Base-by-base conservation (phyloP, 2,888 invertebrate species). In the Sycophila texana region DNA sequence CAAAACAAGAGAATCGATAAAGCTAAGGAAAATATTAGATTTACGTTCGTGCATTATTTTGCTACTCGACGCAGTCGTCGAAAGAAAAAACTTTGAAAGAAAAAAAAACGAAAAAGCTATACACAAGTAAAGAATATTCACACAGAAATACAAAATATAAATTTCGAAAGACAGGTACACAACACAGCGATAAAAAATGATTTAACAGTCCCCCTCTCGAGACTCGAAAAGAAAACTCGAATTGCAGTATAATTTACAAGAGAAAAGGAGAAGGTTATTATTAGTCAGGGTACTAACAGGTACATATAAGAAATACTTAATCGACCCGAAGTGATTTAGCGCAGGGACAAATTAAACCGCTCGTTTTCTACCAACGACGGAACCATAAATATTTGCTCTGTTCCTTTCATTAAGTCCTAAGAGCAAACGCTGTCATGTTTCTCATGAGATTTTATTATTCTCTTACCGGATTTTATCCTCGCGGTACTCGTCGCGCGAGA, bases 381-480 rank as follows among this genome's bases (percentile, higher is more conserved):
- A 68, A 74, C 74, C 84, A 85, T 86, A 88, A 89, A 89, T 87
- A 88, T 89, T 89, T 87, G 83, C 84, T 79, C 74, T 76, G 80
- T 68, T 71, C 72, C 82, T 85, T 87, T 88, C 83, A 87, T 87
- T 87, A 86, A 86, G 84, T 82, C 82, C 74, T 73, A 70, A 72
- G 79, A 80, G 81, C 76, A 71, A 72, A 80, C 68, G 77, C 73
- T 74, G 82, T 26, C 75, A 49, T 75, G 73, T 55, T 75, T 63
- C 68, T 79, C 85, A 85, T 87, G 84, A 86, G 84, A 85, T 84
- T 86, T 88, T 87, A 88, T 86, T 83, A 84, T 83, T 76, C 74
- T 77, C 70, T 73, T 75, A 68, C 73, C 66, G 67, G 58, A 47
- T 61, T 74, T 71, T 55, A 49, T 74, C 57, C 61, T 61, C 60